These are phyloP conservation scores for Poeciliopsis gracilis DNA, from an alignment of 2,797 vertebrate species.

Conservation along the genomic window DNA sequence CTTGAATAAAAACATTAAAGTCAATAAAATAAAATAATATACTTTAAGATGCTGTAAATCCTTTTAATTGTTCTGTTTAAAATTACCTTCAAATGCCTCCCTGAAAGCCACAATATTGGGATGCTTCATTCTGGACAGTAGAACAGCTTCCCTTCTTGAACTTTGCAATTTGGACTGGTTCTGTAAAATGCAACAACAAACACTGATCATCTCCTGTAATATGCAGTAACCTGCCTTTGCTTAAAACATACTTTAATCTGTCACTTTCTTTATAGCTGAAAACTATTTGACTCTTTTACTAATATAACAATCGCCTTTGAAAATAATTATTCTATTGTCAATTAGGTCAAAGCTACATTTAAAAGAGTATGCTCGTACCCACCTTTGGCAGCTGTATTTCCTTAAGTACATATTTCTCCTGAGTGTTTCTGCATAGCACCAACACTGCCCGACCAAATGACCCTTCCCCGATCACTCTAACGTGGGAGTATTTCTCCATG, in stretches of 20 bases:
- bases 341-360: neutral
- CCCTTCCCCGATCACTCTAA: slow-evolving; percentile 86
- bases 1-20: neutral
- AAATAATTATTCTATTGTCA: neutral
- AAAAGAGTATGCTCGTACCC: slow-evolving; percentile 18
- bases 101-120: slow-evolving; percentile 89
- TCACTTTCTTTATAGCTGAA: neutral
- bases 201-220: slow-evolving; percentile 28
- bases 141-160: slow-evolving; percentile 86
- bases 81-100: slow-evolving; percentile 90
- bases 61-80: neutral
- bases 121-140: slow-evolving; percentile 93
- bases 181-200: slow-evolving; percentile 69
- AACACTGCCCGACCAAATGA: slow-evolving; percentile 90
- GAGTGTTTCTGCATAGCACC: slow-evolving; percentile 72
- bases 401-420: slow-evolving; percentile 85
- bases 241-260: neutral
- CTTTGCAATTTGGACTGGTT: slow-evolving; percentile 72
- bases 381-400: slow-evolving; percentile 92
- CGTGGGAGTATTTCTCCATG: slow-evolving; percentile 86
- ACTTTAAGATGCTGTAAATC: neutral
- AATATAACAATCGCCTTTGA: neutral
- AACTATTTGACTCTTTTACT: neutral
- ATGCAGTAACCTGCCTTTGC: slow-evolving; percentile 12
- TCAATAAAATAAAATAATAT: neutral